Percentiles rank a stretch among this genome's conserved stretches.
Conservation (phyloP, 2,888 invertebrate genomes). For the Ophioninae sp. region DNA sequence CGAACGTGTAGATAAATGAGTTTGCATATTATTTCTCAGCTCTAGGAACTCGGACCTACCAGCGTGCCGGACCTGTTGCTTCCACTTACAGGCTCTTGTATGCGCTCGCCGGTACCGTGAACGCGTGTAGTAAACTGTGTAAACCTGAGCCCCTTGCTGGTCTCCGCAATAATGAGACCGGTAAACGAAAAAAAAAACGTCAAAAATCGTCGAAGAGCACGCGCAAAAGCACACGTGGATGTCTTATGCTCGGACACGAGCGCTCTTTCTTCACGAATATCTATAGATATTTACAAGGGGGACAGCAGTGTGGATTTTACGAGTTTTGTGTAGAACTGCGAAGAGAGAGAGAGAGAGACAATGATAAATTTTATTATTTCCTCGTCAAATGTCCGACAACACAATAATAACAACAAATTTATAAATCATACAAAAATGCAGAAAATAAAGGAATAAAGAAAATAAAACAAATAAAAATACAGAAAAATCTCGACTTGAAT, state of each 20-base stretch:
- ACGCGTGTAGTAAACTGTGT: constrained; percentile 58
- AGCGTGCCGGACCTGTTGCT: constrained; percentile 32
- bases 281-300: constrained; percentile 5
- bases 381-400: no score
- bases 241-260: constrained; percentile 40
- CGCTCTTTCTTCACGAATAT: not conserved
- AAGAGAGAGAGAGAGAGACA: not conserved
- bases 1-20: constrained; percentile 53
- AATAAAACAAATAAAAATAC: no score
- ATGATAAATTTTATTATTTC: not conserved
- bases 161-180: constrained; percentile 71
- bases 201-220: constrained; percentile 46
- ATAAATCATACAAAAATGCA: no score
- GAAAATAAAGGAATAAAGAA: no score
- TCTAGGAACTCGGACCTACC: constrained; percentile 40
- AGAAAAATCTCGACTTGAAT: no score
- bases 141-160: constrained; percentile 65
- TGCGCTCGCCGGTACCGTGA: constrained; percentile 15
- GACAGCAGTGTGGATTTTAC: constrained; percentile 15
- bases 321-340: constrained; percentile 34
- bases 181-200: constrained; percentile 65
- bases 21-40: constrained; percentile 56
- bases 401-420: no score
- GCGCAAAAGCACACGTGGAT: constrained; percentile 52
- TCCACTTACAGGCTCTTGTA: constrained; percentile 17